Evolutionary conservation across 2,888 invertebrate genomes (phyloP).

Genomic region (Frankliniella fusca): DNA sequence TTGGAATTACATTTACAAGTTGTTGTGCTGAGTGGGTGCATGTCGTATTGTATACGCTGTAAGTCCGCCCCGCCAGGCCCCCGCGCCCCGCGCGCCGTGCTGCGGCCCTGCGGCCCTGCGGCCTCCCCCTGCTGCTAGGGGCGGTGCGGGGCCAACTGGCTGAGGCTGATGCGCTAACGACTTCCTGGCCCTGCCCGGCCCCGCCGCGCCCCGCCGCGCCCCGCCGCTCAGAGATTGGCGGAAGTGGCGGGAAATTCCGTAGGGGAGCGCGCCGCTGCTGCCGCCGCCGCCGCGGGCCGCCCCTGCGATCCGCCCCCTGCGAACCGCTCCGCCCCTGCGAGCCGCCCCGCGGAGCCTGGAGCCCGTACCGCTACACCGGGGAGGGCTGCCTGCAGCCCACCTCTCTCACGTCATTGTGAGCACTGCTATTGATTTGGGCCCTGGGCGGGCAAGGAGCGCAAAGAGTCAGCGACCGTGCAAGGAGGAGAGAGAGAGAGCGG

Average conservation of each 20-base stretch:
- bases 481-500: too few relatives aligned
- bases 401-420: neutral
- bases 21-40: slow-evolving; percentile 13
- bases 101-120: neutral
- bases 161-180: slow-evolving; percentile 16
- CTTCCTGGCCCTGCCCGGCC: neutral
- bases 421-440: neutral
- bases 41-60: neutral
- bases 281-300: neutral
- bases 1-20: slow-evolving; percentile 25
- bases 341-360: neutral
- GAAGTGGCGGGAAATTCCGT: slow-evolving; percentile 16
- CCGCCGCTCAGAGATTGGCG: slow-evolving; percentile 6
- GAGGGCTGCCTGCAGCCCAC: too few relatives aligned
- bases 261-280: neutral
- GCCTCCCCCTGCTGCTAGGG: neutral
- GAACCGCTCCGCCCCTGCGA: neutral
- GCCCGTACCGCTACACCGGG: too few relatives aligned
- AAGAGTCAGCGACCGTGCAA: too few relatives aligned
- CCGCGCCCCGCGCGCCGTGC: neutral
- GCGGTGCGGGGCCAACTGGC: neutral
- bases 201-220: too few relatives aligned
- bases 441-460: neutral
- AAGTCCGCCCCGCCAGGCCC: too few relatives aligned
- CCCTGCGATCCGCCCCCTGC: neutral